A percentile compares a stretch with the other conserved stretches of the same genome.
phyloP scores from a whole-genome alignment of 2,888 invertebrate species.

The Cryptocheilus praepositus region DNA sequence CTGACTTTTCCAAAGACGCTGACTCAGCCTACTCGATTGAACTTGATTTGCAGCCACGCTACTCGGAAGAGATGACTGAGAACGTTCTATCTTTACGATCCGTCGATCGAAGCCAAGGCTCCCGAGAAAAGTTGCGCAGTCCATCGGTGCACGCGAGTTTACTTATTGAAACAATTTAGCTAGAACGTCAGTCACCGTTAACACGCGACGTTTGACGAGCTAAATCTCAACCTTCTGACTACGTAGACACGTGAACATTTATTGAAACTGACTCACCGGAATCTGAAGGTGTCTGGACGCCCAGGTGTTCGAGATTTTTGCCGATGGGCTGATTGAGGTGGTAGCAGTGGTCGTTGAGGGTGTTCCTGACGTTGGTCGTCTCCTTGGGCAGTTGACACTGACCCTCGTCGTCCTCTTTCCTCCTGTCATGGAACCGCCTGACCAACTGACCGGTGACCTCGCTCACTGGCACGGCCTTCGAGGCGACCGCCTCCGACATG shows the following conservation, averaged over 20 bases:
- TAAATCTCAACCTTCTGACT: too few relatives aligned
- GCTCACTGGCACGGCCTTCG: conserved; percentile 62
- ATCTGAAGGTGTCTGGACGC: conserved; percentile 92
- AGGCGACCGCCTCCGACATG: conserved; percentile 37
- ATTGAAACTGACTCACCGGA: conserved; percentile 81
- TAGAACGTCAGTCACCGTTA: too few relatives aligned
- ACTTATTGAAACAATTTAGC: too few relatives aligned
- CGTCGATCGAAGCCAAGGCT: too few relatives aligned
- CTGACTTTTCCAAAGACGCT: background rate
- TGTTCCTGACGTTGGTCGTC: conserved; percentile 57
- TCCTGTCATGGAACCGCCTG: conserved; percentile 45
- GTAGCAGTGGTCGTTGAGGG: conserved; percentile 82
- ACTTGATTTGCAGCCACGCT: too few relatives aligned
- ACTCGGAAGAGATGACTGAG: too few relatives aligned
- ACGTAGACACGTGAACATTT: too few relatives aligned
- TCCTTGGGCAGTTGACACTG: conserved; percentile 49
- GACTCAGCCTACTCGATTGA: too few relatives aligned
- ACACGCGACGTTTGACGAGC: too few relatives aligned
- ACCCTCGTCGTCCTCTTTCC: conserved; percentile 45
- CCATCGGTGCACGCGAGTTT: too few relatives aligned
- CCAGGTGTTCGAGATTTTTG: conserved; percentile 81
- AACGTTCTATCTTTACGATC: too few relatives aligned
- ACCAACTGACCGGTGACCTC: conserved; percentile 67
- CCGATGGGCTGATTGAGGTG: conserved; percentile 73
- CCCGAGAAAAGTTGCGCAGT: too few relatives aligned